phyloP scores from a whole-genome alignment of 2,797 vertebrate species.

The Telmatherina bonti region DNA sequence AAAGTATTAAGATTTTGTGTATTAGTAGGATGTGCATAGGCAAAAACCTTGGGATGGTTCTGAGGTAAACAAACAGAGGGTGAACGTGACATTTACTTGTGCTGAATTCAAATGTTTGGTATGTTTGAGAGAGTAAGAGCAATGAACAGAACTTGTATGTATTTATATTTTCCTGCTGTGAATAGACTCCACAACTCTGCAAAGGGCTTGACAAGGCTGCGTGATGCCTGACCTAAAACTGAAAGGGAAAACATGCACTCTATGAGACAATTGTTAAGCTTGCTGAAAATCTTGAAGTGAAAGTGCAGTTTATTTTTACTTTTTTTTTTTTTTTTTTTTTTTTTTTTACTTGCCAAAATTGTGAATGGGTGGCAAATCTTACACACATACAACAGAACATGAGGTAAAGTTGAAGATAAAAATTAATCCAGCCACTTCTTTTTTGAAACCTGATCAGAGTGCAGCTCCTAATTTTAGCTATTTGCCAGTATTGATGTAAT shows the following conservation, averaged over 20 bases:
- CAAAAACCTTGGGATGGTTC: conserved; percentile 24
- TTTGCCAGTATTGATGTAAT: too few species aligned
- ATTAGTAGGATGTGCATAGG: conserved; percentile 15
- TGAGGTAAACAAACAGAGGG: conserved; percentile 29
- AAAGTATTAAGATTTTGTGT: conserved; percentile 45
- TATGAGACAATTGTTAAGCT: neutral
- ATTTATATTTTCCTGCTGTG: neutral
- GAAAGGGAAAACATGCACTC: neutral
- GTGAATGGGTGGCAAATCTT: neutral
- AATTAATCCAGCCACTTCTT: neutral
- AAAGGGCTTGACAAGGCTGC: conserved; percentile 4
- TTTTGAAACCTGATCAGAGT: neutral
- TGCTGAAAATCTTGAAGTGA: conserved; percentile 4
- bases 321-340: neutral
- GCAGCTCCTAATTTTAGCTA: too few species aligned
- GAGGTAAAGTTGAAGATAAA: neutral
- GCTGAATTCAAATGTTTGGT: conserved; percentile 46
- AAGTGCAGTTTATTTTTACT: neutral
- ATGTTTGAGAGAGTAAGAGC: conserved; percentile 64
- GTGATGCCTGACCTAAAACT: conserved; percentile 2
- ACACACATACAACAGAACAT: neutral
- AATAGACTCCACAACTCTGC: neutral
- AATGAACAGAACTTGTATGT: conserved; percentile 53
- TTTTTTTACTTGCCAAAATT: neutral
- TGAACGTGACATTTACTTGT: conserved; percentile 61